Evolutionary conservation across 92 coral and sea anemone genomes (phyloP).

Genomic region (Epizoanthus fatuus): DNA sequence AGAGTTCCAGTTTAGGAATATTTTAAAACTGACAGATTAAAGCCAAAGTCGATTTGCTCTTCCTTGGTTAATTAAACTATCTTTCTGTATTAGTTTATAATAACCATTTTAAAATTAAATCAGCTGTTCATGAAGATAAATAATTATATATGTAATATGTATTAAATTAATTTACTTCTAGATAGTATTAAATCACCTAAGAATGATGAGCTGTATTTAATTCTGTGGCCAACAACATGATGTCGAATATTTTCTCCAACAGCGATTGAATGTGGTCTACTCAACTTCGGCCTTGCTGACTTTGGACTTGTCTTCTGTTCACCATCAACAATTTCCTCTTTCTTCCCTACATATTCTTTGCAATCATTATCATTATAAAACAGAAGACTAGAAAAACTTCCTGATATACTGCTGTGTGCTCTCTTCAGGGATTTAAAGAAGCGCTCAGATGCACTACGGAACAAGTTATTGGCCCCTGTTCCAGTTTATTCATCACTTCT

Average conservation of each 20-base stretch:
- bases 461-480: constrained; percentile 61
- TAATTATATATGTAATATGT: too few species aligned
- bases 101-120: too few species aligned
- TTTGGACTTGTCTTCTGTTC: background rate
- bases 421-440: constrained; percentile 78
- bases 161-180: too few species aligned
- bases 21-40: too few species aligned
- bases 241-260: constrained; percentile 73
- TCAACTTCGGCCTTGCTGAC: constrained; percentile 40
- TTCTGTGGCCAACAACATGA: constrained; percentile 40
- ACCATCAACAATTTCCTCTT: constrained; percentile 4
- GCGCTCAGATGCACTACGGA: constrained; percentile 81
- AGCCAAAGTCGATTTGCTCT: too few species aligned
- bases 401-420: constrained; percentile 79
- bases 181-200: constrained; percentile 8
- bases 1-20: too few species aligned
- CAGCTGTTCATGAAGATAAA: too few species aligned
- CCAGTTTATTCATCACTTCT: constrained; percentile 10
- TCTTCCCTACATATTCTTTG: constrained; percentile 9
- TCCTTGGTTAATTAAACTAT: too few species aligned
- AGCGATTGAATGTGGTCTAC: constrained; percentile 80
- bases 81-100: too few species aligned
- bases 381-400: constrained; percentile 79
- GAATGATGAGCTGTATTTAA: constrained; percentile 12
- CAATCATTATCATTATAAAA: constrained; percentile 32